These are phyloP conservation scores for Heteromyza rotundicornis DNA, from an alignment of 2,888 invertebrate genomes.

Conservation along the genomic window DNA sequence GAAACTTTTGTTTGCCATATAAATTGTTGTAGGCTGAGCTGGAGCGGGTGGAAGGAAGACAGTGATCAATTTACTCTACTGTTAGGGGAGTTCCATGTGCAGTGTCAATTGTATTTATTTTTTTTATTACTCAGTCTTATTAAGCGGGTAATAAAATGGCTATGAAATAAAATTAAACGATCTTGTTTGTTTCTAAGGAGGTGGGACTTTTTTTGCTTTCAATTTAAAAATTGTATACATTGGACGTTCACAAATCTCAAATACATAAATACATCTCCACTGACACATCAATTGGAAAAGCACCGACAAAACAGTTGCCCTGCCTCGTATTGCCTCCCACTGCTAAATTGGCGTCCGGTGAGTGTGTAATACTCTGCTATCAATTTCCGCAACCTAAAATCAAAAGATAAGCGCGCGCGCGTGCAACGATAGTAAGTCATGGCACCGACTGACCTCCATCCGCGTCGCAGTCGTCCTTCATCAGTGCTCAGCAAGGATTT, in stretches of 20 bases:
- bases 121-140: not conserved
- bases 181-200: not conserved
- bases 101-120: not conserved
- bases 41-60: too few relatives aligned
- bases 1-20: not conserved
- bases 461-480: not conserved
- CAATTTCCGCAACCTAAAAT: too few relatives aligned
- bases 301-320: too few relatives aligned
- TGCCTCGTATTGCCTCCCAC: too few relatives aligned
- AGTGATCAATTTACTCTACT: too few relatives aligned
- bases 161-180: not conserved
- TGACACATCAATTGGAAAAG: too few relatives aligned
- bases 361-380: too few relatives aligned
- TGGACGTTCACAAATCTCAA: not conserved
- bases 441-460: too few relatives aligned
- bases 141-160: not conserved
- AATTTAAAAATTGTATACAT: not conserved
- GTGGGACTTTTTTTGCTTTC: not conserved
- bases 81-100: not conserved
- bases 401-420: not conserved
- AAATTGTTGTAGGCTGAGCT: not conserved
- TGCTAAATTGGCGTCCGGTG: too few relatives aligned
- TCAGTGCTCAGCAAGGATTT: conserved; percentile 9
- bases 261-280: too few relatives aligned
- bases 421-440: too few relatives aligned